phyloP scores from a whole-genome alignment of 2,113 vertebrate genomes.

The Tychaedon coryphoeus region DNA sequence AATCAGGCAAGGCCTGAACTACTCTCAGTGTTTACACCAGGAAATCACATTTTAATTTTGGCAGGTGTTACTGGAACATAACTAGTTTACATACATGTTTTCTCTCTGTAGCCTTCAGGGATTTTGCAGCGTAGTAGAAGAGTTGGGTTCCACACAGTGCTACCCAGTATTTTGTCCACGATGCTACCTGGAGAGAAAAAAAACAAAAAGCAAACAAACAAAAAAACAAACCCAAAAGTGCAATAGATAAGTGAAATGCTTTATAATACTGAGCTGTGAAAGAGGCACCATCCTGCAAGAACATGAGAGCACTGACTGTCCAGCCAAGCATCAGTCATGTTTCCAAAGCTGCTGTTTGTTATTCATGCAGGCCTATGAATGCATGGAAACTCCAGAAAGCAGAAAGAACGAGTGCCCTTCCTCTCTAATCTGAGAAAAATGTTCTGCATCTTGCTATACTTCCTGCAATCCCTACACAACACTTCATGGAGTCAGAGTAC shows the following conservation, averaged over 20 bases:
- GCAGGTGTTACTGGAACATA: background rate
- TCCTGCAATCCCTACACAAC: background rate
- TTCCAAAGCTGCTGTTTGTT: background rate
- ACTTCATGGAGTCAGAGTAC: background rate
- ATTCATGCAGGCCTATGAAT: background rate
- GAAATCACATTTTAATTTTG: background rate
- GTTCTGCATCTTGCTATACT: background rate
- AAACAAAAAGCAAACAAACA: background rate
- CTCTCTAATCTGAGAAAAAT: background rate
- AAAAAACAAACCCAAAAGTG: background rate
- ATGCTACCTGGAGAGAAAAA: constrained; percentile 83
- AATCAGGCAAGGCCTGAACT: background rate
- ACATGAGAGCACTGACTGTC: background rate
- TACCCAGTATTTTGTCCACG: constrained; percentile 98
- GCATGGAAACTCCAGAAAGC: background rate
- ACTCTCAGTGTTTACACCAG: background rate
- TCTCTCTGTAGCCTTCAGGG: constrained; percentile 95
- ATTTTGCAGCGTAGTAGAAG: constrained; percentile 96
- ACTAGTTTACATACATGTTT: constrained; percentile 88
- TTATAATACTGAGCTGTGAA: background rate
- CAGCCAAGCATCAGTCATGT: background rate
- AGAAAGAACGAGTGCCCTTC: background rate
- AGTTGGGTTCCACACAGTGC: constrained; percentile 92
- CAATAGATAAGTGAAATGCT: background rate
- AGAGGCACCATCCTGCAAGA: background rate